Evolutionary conservation across 53 echinoderm and acorn worm genomes (phyloP).

Genomic region (Patiria pectinifera): DNA sequence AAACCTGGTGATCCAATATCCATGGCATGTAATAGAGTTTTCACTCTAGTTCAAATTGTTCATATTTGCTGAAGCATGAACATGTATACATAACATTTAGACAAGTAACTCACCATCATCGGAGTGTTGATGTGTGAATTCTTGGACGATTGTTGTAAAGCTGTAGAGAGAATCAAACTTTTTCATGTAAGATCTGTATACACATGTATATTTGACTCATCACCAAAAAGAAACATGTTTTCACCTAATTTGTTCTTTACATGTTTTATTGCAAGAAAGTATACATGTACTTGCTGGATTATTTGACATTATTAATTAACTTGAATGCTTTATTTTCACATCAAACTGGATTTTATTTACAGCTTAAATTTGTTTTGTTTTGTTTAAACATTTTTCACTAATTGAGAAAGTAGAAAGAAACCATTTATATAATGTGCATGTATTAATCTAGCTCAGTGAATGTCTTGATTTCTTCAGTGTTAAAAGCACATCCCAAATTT

Average conservation of each 20-base stretch:
- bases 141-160: conserved; percentile 30
- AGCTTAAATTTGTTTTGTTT: too few relatives aligned
- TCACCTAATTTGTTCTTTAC: neutral
- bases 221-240: neutral
- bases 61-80: too few relatives aligned
- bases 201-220: neutral
- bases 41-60: too few relatives aligned
- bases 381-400: neutral
- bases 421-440: too few relatives aligned
- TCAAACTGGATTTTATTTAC: neutral
- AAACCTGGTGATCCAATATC: neutral
- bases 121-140: conserved; percentile 12
- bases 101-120: conserved; percentile 19
- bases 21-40: neutral
- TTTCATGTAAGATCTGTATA: neutral
- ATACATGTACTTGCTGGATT: neutral
- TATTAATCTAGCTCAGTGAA: too few relatives aligned
- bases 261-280: neutral
- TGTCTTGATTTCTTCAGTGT: too few relatives aligned
- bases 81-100: neutral
- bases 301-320: too few relatives aligned
- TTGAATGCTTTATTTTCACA: neutral
- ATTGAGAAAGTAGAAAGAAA: too few relatives aligned
- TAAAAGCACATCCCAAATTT: too few relatives aligned
- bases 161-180: neutral